Base-by-base conservation (phyloP, 2,113 vertebrate species). In the Grammomys surdaster region DNA sequence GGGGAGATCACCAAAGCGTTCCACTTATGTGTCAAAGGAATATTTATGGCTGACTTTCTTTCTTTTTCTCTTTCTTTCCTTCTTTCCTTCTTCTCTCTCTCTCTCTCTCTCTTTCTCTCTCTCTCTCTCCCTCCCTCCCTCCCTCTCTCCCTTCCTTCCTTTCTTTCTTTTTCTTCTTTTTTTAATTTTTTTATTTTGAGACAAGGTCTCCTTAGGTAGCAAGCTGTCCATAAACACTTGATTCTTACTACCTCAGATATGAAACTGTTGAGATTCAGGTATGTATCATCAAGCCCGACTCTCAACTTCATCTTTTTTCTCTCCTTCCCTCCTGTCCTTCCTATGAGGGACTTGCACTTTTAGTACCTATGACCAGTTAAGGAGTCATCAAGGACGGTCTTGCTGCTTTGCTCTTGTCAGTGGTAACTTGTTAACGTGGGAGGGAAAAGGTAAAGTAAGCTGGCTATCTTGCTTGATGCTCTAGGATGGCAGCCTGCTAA, bases 361-460 rank as follows among this genome's bases (percentile, higher is more conserved):
- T 95, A 94, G 92, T 70, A 69, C 89, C 69, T 87, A 94, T 85
- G 77, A 43, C 28, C 63, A 77, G 60, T 95, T 22, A 43, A 96
- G 36, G 75, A 13, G 77, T 97, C 86, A 78, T 56, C 77, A 95
- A 96, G 16, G 86, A 97, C 46, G 96, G 46, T 70, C 58, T 96
- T 95, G 51, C 46, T 96, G 31, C 84, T 86, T 96, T 90, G 87
- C 56, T 70, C 88, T 94, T 94, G 70, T 70, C 92, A 78, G 48
- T 54, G 96, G 5, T 88, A 95, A 96, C 96, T 90, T 1, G 89
- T 67, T 94, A 94, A 3, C 2, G 72, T 85, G 95, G 56, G 0
- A 20, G 26, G 94, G 36, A 16, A 3, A 22, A 7, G 48, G 48
- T n/a, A 75, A 82, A 33, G 58, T 65, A 20, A 13, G 82, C 72